phyloP scores from a whole-genome alignment of 1,140 invertebrate genomes.

The Megathymus violae region DNA sequence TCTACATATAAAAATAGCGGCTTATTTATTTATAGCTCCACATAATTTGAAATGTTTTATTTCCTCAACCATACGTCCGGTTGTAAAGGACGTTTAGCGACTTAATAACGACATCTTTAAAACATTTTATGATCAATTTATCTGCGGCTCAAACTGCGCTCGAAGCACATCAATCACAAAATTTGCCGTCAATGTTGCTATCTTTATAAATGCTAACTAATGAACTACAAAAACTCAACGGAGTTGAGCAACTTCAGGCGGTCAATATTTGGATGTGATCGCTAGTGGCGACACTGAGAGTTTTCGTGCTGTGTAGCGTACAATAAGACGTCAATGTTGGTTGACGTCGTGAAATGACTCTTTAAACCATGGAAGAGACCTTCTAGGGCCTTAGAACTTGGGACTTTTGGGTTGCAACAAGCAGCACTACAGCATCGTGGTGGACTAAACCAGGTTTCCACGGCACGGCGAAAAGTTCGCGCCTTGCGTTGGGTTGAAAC shows the following conservation, averaged over 20 bases:
- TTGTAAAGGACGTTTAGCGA: conserved; percentile 14
- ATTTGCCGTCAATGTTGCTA: conserved; percentile 16
- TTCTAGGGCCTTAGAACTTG: too few species aligned
- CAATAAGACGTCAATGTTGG: too few species aligned
- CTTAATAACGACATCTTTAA: conserved; percentile 32
- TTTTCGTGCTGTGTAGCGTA: too few species aligned
- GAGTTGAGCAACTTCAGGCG: neutral
- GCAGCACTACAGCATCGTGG: too few species aligned
- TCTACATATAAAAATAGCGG: too few species aligned
- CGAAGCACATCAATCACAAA: conserved; percentile 22
- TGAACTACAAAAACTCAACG: conserved; percentile 10
- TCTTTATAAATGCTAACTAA: conserved; percentile 1
- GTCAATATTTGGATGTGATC: neutral
- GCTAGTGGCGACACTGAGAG: neutral
- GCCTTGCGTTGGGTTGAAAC: too few species aligned
- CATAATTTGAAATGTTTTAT: conserved; percentile 30
- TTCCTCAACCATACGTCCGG: conserved; percentile 6
- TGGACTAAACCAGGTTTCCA: too few species aligned
- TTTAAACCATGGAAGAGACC: too few species aligned
- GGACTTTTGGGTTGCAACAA: too few species aligned
- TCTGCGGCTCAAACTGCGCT: conserved; percentile 16
- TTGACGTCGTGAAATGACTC: too few species aligned
- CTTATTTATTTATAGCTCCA: conserved; percentile 4
- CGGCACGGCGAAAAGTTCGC: too few species aligned
- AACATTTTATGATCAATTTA: conserved; percentile 35